phyloP scores from a whole-genome alignment of 2,888 invertebrate species.

The Ectobius pallidus region DNA sequence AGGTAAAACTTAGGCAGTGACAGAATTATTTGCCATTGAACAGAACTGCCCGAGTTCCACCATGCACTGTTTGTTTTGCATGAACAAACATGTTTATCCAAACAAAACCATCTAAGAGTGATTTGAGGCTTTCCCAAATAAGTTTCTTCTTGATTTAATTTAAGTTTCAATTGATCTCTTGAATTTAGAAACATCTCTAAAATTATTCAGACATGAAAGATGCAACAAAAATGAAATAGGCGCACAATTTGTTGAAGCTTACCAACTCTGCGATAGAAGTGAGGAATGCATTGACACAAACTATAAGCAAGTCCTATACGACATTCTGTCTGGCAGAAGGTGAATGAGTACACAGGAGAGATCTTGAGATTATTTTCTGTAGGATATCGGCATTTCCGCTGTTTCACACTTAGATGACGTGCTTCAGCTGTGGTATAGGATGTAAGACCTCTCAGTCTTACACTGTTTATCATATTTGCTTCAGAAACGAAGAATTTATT shows the following conservation, averaged over 20 bases:
- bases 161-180: not conserved
- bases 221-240: not conserved
- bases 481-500: not conserved
- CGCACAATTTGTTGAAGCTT: constrained; percentile 44
- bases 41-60: no score
- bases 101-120: not conserved
- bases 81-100: not conserved
- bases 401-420: constrained; percentile 49
- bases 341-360: constrained; percentile 55
- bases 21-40: no score
- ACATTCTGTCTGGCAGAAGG: constrained; percentile 74
- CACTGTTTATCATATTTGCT: not conserved
- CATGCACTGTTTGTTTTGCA: no score
- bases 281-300: constrained; percentile 73
- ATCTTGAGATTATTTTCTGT: constrained; percentile 31
- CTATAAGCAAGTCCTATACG: constrained; percentile 65
- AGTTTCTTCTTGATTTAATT: not conserved
- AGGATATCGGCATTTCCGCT: constrained; percentile 63
- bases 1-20: no score
- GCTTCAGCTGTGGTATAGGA: constrained; percentile 65
- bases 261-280: constrained; percentile 73
- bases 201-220: not conserved
- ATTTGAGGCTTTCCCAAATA: not conserved
- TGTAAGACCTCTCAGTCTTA: constrained; percentile 64
- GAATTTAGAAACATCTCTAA: not conserved